These are phyloP conservation scores for Charanyca ferruginea DNA, from an alignment of 2,888 invertebrate genomes.

Conservation along the genomic window DNA sequence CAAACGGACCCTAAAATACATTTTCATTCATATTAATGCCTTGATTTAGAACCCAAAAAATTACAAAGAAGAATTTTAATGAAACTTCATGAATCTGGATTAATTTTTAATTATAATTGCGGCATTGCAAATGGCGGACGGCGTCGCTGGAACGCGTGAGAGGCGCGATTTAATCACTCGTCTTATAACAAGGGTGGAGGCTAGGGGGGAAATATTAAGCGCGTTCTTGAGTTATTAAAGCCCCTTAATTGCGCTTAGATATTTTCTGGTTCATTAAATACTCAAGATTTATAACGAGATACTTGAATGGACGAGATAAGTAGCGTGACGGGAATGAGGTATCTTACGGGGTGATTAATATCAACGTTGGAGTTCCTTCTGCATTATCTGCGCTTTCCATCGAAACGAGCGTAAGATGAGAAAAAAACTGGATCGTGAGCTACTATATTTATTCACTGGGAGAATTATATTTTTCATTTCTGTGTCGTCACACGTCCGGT, in stretches of 20 bases:
- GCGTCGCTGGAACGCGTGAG: constrained; percentile 83
- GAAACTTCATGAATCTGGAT: constrained; percentile 78
- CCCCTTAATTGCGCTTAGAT: constrained; percentile 83
- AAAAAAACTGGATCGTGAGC: constrained; percentile 21
- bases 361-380: constrained; percentile 46
- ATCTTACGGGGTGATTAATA: constrained; percentile 63
- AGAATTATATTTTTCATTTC: constrained; percentile 18
- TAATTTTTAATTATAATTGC: constrained; percentile 89
- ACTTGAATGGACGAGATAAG: constrained; percentile 70
- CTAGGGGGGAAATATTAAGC: constrained; percentile 80
- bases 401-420: neutral
- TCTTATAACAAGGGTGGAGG: constrained; percentile 81
- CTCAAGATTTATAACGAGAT: constrained; percentile 79
- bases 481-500: constrained; percentile 16
- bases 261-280: constrained; percentile 85
- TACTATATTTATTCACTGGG: constrained; percentile 21
- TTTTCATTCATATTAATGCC: constrained; percentile 65
- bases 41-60: constrained; percentile 69
- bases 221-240: constrained; percentile 86
- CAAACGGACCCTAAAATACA: constrained; percentile 44
- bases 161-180: constrained; percentile 87
- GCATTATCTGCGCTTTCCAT: constrained; percentile 44
- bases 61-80: constrained; percentile 74
- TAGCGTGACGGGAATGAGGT: constrained; percentile 69
- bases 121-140: constrained; percentile 79